Base-by-base conservation (phyloP, 2,113 vertebrate genomes). In the Callorhinus ursinus region DNA sequence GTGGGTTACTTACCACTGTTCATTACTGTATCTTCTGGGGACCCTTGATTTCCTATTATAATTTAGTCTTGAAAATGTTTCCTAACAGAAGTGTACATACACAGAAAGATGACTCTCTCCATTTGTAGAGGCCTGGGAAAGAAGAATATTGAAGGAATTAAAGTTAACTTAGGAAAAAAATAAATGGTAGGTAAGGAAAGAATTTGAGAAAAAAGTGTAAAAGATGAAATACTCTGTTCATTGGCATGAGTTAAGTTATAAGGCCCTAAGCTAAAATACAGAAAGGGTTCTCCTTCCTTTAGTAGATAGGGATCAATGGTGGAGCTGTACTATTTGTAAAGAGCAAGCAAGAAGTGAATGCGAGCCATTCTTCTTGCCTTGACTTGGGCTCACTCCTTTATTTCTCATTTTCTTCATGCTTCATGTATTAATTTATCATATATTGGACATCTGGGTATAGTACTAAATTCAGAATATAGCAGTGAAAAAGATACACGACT, bases 51-150 rank as follows among this genome's bases (percentile, higher is more conserved):
- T 85, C 49, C 49, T 80, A 26, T 91, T 95, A 57, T 63, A 92
- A 86, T 69, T 79, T 93, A 51, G 16, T 85, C 42, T 82, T 57
- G 14, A 69, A 94, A 95, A 49, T 90, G 33, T 85, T 95, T 88
- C 21, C 57, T 91, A 18, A 76, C 28, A 72, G 65, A 71, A 84
- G 7, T 84, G n/a, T 49, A 81, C 11, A 46, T 55, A 94, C 46
- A n/a, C 14, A 51, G 65, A 61, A 81, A 80, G 63, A 63, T 65
- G 22, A 28, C 19, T 55, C 61, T 79, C 16, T 80, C 22, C 31
- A 1, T 72, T 59, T 90, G 22, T 26, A 93, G 16, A 95, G 33
- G 12, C 28, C 71, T 95, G 36, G 10, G 83, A 79, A 67, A 19
- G 28, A 84, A 90, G 28, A 26, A 51, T 59, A 31, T 18, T 15